Base-by-base conservation (phyloP, 1,140 invertebrate genomes). In the Camponotus pennsylvanicus region DNA sequence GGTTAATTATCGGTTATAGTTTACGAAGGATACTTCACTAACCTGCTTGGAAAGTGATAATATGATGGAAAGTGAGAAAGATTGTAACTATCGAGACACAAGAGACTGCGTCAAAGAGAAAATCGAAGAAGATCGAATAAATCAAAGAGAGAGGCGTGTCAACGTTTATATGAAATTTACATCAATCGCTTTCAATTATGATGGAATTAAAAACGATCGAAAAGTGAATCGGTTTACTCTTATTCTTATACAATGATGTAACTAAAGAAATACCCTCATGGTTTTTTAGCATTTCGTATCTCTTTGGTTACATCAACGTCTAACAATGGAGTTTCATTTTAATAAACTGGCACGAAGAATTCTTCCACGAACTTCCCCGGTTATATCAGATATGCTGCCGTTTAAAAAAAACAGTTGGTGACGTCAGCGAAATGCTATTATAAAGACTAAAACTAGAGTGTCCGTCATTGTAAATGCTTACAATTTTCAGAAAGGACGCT, bases 391-490 rank as follows among this genome's bases (percentile, higher is more conserved):
- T 83, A 57, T 73, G 55, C 49, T 18, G 32, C 7, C 55, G 55
- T 75, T 34, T 83, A 63, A 61, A 61, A 71, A 59, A 57, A 21
- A 21, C 27, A 80, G 64, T 42, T 18, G 78, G 27, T 83, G 79
- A 83, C 69, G 55, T 83, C 55, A 83, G 61, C 34, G 49, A 55
- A 49, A 75, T 27, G 55, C 69, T 13, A 63, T 75, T 83, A 63
- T 75, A 49, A 21, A 83, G 18, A 57, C 69, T 83, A 37, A 73
- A 83, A 75, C 40, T 75, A 55, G 55, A 73, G 69, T 83, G 55
- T 83, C 37, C 27, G 52, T 71, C 79, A 82, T 73, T 82, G 69
- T 83, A 75, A 82, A 83, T 75, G 79, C 79, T 61, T 13, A 55
- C 8, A 75, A 83, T 40, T 75, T 63, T 75, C 27, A 75, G 61